phyloP scores from a whole-genome alignment of 1,140 invertebrate genomes.

The Cydia fagiglandana region DNA sequence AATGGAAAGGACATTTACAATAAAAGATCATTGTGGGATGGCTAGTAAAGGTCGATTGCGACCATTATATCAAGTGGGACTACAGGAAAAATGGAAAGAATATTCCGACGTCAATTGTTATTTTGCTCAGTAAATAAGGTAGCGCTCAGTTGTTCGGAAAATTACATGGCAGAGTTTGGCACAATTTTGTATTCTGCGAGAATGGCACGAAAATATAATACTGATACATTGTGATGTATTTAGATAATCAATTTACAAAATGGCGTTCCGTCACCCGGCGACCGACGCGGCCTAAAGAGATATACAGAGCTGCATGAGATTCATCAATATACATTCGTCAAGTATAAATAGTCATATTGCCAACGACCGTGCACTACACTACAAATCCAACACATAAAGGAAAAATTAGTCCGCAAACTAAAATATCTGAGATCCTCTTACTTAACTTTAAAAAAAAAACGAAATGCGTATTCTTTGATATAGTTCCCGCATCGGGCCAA shows the following conservation, averaged over 20 bases:
- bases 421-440: conserved; percentile 76
- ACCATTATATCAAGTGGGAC: conserved; percentile 26
- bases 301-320: conserved; percentile 68
- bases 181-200: conserved; percentile 34
- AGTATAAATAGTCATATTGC: conserved; percentile 46
- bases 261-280: conserved; percentile 37
- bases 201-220: conserved; percentile 62
- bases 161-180: conserved; percentile 36
- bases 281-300: conserved; percentile 47
- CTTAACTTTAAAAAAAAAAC: conserved; percentile 48
- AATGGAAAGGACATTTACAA: neutral
- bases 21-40: neutral
- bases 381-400: conserved; percentile 58
- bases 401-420: conserved; percentile 62
- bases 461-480: conserved; percentile 60
- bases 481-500: conserved; percentile 47
- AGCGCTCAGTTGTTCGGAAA: conserved; percentile 24
- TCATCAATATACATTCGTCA: conserved; percentile 54
- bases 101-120: neutral
- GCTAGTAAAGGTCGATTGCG: conserved; percentile 33
- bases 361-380: conserved; percentile 42
- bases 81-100: neutral
- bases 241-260: conserved; percentile 9
- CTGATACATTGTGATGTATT: conserved; percentile 39
- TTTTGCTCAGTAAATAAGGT: neutral